phyloP scores from a whole-genome alignment of 2,797 vertebrate species.

The Tragopan temminckii region DNA sequence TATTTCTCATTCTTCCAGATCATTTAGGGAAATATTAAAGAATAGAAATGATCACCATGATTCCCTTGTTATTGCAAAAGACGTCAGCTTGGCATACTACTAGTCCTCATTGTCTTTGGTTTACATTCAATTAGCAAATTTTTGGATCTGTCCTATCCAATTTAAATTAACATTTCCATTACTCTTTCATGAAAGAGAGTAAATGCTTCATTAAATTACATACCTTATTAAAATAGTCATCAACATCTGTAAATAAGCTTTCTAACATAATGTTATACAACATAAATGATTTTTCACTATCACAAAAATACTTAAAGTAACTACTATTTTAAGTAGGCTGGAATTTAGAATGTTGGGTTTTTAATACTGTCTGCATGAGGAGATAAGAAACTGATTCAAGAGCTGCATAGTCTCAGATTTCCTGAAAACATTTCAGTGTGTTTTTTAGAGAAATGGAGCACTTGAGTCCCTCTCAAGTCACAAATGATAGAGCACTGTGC shows the following conservation, averaged over 20 bases:
- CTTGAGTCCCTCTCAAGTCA: neutral
- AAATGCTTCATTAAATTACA: slow-evolving; percentile 31
- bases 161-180: slow-evolving; percentile 51
- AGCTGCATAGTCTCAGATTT: neutral
- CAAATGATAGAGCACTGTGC: neutral
- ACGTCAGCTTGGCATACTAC: neutral
- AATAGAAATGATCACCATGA: neutral
- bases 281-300: neutral
- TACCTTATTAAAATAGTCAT: neutral
- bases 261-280: neutral
- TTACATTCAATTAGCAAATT: slow-evolving; percentile 19
- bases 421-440: neutral
- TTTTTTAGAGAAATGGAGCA: neutral
- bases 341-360: neutral
- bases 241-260: neutral
- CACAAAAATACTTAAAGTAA: neutral
- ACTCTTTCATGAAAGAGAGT: neutral
- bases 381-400: neutral
- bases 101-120: neutral
- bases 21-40: neutral
- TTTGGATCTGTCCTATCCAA: slow-evolving; percentile 15
- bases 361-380: neutral
- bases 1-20: neutral
- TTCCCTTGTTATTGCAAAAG: neutral
- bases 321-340: neutral